Conservation (phyloP, 1,140 invertebrate genomes). For the Drosophila bocqueti region DNA sequence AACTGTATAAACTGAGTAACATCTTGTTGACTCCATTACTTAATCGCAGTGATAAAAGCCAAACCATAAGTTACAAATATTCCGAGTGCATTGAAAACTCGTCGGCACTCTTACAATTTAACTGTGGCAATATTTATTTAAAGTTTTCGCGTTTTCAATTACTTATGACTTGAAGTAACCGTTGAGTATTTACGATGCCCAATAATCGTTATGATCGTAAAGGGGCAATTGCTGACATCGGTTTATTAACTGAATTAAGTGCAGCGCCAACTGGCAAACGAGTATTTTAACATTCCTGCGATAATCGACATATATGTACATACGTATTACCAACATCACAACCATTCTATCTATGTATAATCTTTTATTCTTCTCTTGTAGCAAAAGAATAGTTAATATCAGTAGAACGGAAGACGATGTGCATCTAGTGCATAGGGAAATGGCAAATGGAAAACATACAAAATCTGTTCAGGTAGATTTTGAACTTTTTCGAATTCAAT, state of each 20-base stretch:
- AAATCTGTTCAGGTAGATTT: slow-evolving; percentile 89
- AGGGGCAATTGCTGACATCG: neutral
- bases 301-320: slow-evolving; percentile 16
- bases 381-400: slow-evolving; percentile 90
- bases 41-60: slow-evolving; percentile 36
- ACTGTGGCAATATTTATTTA: slow-evolving; percentile 12
- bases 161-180: neutral
- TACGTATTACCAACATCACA: slow-evolving; percentile 41
- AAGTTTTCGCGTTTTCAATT: slow-evolving; percentile 14
- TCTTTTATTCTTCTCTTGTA: slow-evolving; percentile 86
- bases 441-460: slow-evolving; percentile 88
- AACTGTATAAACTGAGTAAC: slow-evolving; percentile 1
- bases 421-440: slow-evolving; percentile 88
- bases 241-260: slow-evolving; percentile 4
- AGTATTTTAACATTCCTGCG: slow-evolving; percentile 21
- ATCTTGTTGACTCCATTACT: slow-evolving; percentile 54
- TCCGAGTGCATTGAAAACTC: slow-evolving; percentile 17
- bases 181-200: slow-evolving; percentile 21
- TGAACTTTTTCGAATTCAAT: slow-evolving; percentile 71
- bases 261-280: slow-evolving; percentile 26
- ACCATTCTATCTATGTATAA: slow-evolving; percentile 71
- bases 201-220: slow-evolving; percentile 5
- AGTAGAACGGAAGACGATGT: slow-evolving; percentile 91
- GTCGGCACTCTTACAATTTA: slow-evolving; percentile 3
- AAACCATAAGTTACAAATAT: slow-evolving; percentile 11